These are phyloP conservation scores for Digitonthophagus gazella DNA, from an alignment of 2,888 invertebrate species.

Conservation along the genomic window DNA sequence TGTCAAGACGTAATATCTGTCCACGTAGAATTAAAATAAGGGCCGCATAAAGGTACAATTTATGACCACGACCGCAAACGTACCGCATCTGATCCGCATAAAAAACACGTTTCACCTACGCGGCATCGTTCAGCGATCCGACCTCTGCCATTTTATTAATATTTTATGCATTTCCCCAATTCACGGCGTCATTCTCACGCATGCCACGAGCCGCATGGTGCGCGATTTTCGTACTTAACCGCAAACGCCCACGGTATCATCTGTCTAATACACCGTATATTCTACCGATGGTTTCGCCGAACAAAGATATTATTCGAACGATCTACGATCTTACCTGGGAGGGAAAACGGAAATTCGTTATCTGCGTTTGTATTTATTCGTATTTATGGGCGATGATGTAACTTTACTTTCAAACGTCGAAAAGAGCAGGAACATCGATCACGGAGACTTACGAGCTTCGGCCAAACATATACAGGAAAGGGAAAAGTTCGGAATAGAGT, in stretches of 20 bases:
- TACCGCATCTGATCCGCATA: background rate
- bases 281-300: background rate
- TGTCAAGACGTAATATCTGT: background rate
- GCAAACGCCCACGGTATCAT: background rate
- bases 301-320: background rate
- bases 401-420: background rate
- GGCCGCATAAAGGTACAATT: background rate
- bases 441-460: background rate
- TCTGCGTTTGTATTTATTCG: background rate
- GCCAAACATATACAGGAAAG: background rate
- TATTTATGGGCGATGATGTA: background rate
- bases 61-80: background rate
- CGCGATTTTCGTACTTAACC: background rate
- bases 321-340: background rate
- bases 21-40: background rate
- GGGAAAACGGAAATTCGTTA: background rate
- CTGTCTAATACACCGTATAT: background rate
- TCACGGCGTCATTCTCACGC: background rate
- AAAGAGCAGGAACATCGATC: background rate
- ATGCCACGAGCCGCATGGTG: background rate
- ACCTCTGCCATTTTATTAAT: background rate
- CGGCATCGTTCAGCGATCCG: background rate
- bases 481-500: background rate
- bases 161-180: background rate
- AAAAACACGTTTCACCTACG: background rate